Conservation (phyloP, 2,797 vertebrate species). For the Alcedo atthis region DNA sequence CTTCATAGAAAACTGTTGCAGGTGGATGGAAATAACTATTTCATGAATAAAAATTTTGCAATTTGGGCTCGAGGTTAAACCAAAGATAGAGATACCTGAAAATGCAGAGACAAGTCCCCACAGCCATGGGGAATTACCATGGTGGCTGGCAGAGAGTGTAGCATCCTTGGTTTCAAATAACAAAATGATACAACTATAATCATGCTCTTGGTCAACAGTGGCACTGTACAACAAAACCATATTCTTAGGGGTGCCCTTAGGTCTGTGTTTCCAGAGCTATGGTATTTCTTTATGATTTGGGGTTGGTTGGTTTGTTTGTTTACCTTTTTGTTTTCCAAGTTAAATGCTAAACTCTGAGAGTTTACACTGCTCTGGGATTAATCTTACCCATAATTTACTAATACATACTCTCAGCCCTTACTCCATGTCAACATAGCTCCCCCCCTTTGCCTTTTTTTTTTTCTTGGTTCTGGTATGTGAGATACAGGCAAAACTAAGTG, state of each 20-base stretch:
- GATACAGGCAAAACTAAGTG: neutral
- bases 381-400: constrained; percentile 8
- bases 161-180: neutral
- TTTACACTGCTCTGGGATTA: neutral
- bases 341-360: neutral
- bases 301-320: too few species aligned
- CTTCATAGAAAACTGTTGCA: neutral
- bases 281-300: neutral
- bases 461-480: neutral
- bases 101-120: neutral
- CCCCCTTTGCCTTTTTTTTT: fast-evolving
- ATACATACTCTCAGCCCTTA: neutral
- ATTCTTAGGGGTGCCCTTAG: neutral
- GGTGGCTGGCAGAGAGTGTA: neutral
- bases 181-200: neutral
- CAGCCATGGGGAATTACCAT: neutral
- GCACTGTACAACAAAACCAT: neutral
- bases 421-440: neutral
- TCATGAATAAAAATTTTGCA: neutral
- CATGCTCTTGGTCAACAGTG: neutral
- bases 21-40: neutral
- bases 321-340: neutral
- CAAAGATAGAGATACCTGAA: neutral
- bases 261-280: neutral
- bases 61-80: constrained; percentile 8